phyloP scores from a whole-genome alignment of 1,140 invertebrate species.

The Yoshiicerus persimilis region DNA sequence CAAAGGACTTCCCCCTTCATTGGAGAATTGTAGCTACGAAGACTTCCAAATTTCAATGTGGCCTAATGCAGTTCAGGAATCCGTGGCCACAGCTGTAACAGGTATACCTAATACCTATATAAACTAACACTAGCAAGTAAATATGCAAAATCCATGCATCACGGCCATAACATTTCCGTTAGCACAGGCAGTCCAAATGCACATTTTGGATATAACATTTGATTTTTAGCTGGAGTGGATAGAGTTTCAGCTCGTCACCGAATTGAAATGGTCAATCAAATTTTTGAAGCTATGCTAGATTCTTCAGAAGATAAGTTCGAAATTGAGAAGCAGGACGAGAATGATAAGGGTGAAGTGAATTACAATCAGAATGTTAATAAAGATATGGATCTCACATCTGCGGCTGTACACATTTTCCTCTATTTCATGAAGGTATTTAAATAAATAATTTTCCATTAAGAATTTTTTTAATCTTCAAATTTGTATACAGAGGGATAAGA shows the following conservation, averaged over 20 bases:
- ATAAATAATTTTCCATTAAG: neutral
- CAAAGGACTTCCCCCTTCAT: neutral
- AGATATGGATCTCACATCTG: constrained; percentile 28
- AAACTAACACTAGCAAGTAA: neutral
- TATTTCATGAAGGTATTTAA: constrained; percentile 43
- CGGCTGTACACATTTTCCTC: constrained; percentile 45
- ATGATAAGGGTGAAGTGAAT: neutral
- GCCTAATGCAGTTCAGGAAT: constrained; percentile 44
- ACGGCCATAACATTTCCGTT: too few species aligned
- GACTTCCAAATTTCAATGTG: constrained; percentile 43
- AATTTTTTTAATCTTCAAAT: neutral
- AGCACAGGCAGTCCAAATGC: too few species aligned
- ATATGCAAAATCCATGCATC: neutral
- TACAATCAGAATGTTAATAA: neutral
- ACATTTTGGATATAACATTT: neutral
- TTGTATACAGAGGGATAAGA: constrained; percentile 70
- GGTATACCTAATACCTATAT: neutral
- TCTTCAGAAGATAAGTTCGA: neutral
- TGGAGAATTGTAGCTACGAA: neutral
- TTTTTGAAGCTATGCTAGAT: constrained; percentile 38
- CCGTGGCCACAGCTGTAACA: constrained; percentile 32
- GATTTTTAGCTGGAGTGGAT: constrained; percentile 29
- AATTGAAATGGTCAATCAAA: constrained; percentile 44
- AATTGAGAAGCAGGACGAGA: constrained; percentile 1
- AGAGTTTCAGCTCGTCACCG: constrained; percentile 39